A percentile compares a stretch with the other conserved stretches of the same genome.
These are phyloP conservation scores for Ammodramus savannarum DNA, from an alignment of 2,113 vertebrate genomes.

Conservation along the genomic window DNA sequence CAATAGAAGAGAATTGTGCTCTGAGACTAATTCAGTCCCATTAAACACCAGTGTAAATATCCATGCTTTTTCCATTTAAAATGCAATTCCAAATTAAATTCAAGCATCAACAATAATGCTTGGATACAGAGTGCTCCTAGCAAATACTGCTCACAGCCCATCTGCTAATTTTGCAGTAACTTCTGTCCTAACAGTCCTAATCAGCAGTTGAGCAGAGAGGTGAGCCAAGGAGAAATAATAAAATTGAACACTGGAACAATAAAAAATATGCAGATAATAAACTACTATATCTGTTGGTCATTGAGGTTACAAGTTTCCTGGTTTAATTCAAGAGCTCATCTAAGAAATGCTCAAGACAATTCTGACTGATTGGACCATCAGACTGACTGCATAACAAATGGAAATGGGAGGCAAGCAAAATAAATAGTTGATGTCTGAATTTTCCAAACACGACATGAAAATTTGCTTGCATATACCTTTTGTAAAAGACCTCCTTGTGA, in stretches of 20 bases:
- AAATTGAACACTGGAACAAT: background rate
- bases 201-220: background rate
- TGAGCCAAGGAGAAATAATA: background rate
- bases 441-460: background rate
- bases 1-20: background rate
- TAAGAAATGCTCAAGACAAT: background rate
- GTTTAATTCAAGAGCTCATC: background rate
- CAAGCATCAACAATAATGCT: background rate
- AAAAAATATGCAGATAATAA: background rate
- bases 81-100: constrained; percentile 17
- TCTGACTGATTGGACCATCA: background rate
- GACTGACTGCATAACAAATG: background rate
- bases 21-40: background rate
- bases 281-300: background rate
- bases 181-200: background rate
- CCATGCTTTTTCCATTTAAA: background rate
- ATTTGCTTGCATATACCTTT: background rate
- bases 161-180: background rate
- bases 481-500: background rate
- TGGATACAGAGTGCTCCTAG: background rate
- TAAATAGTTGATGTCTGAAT: background rate
- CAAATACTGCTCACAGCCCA: background rate
- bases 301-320: background rate
- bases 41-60: constrained; percentile 6
- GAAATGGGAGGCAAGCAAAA: background rate